Percentiles rank a stretch among this genome's conserved stretches.
Conservation (phyloP, 2,888 invertebrate genomes). For the Pseudococcus jackbeardsleyi region DNA sequence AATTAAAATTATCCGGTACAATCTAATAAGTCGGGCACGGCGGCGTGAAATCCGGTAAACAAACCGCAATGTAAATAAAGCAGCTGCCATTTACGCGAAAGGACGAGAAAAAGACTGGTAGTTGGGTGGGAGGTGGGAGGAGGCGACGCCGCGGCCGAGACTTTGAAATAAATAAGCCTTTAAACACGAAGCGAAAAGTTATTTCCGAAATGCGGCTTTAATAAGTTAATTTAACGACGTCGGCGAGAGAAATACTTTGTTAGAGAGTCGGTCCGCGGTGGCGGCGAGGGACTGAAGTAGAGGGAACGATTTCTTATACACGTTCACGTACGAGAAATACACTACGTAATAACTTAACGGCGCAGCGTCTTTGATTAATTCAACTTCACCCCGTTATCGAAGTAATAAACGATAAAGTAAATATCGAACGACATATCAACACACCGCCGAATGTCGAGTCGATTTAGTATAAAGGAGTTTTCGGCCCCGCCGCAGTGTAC, state of each 20-base stretch:
- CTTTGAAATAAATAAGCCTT: constrained; percentile 27
- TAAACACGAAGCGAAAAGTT: constrained; percentile 28
- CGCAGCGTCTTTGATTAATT: constrained; percentile 38
- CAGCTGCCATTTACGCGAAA: constrained; percentile 7
- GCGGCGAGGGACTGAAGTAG: not conserved
- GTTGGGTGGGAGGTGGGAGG: not conserved
- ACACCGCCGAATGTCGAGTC: not conserved
- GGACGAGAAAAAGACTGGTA: too few relatives aligned
- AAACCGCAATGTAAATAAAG: constrained; percentile 45
- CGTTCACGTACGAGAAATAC: not conserved
- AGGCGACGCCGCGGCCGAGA: not conserved
- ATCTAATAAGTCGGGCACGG: constrained; percentile 22
- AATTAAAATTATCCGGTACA: constrained; percentile 15
- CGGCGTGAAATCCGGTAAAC: constrained; percentile 14
- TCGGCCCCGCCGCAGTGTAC: not conserved
- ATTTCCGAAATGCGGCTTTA: constrained; percentile 39
- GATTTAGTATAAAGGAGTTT: not conserved
- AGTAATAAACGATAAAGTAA: constrained; percentile 39
- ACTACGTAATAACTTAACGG: constrained; percentile 15
- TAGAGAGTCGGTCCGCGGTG: not conserved
- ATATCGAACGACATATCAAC: constrained; percentile 39
- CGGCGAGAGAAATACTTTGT: constrained; percentile 32
- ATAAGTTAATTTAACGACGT: constrained; percentile 49
- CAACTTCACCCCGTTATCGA: constrained; percentile 16
- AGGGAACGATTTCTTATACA: not conserved